Evolutionary conservation across 2,888 invertebrate species (phyloP).

Genomic region (Penaeus monodon): DNA sequence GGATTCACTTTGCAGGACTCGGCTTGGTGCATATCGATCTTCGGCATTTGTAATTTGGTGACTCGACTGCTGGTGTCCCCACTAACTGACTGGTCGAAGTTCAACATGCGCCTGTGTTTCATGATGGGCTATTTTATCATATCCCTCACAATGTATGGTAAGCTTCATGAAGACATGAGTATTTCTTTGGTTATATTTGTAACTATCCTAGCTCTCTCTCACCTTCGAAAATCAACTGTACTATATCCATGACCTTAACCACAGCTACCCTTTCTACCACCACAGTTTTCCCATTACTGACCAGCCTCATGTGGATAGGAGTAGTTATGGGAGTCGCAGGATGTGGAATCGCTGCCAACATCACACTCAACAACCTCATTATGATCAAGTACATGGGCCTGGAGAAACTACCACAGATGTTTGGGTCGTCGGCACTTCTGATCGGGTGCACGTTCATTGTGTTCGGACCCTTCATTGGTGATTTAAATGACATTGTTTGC

Average conservation of each 20-base stretch:
- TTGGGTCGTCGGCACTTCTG: constrained; percentile 27
- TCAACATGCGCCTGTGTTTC: neutral
- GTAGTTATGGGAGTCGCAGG: constrained; percentile 12
- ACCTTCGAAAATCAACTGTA: too few species aligned
- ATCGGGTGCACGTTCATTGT: constrained; percentile 17
- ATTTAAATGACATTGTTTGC: neutral
- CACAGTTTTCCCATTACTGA: constrained; percentile 17
- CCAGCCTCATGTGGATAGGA: neutral
- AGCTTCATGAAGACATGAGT: too few species aligned
- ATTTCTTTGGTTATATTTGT: too few species aligned
- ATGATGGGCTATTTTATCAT: neutral
- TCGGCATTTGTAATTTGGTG: constrained; percentile 27
- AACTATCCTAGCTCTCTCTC: too few species aligned
- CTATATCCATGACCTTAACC: too few species aligned
- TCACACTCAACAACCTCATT: constrained; percentile 17
- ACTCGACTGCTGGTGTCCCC: neutral
- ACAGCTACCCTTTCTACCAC: neutral
- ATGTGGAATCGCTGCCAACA: constrained; percentile 23
- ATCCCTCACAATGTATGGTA: too few species aligned
- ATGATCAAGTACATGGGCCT: constrained; percentile 38
- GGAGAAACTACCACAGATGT: neutral
- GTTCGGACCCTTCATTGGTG: constrained; percentile 32
- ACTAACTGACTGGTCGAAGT: constrained; percentile 2
- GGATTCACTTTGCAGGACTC: constrained; percentile 31
- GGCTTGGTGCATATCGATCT: constrained; percentile 31